Percentiles rank a stretch among this genome's conserved stretches.
Conservation (phyloP, 2,888 invertebrate genomes). For the Hirtodrosophila alboralis region DNA sequence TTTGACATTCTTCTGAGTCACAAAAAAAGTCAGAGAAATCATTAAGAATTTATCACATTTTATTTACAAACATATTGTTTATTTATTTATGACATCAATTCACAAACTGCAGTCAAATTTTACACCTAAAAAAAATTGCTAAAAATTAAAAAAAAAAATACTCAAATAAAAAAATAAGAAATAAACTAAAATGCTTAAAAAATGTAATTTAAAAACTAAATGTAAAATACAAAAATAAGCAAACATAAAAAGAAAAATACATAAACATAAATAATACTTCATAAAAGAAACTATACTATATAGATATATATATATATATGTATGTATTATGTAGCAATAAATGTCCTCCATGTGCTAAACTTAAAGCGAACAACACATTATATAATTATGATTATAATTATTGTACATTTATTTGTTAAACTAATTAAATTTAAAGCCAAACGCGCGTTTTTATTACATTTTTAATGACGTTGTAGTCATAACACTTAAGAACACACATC, state of each 20-base stretch:
- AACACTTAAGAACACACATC: constrained; percentile 53
- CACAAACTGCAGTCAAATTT: constrained; percentile 19
- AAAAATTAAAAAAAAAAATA: not conserved
- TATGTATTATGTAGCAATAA: constrained; percentile 75
- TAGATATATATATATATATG: too few relatives aligned
- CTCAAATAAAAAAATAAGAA: not conserved
- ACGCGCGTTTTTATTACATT: constrained; percentile 64
- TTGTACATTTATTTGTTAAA: constrained; percentile 72
- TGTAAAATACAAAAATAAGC: constrained; percentile 37
- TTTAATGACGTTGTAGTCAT: constrained; percentile 83
- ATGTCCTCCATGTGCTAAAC: constrained; percentile 83
- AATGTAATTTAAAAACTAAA: constrained; percentile 19
- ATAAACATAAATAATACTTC: constrained; percentile 11
- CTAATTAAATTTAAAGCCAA: constrained; percentile 58
- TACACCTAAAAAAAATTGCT: constrained; percentile 21
- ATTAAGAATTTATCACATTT: constrained; percentile 1
- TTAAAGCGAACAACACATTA: constrained; percentile 36
- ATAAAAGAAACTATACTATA: constrained; percentile 26
- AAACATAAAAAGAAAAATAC: constrained; percentile 2
- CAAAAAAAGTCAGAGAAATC: not conserved
- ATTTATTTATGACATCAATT: constrained; percentile 20
- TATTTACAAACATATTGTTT: constrained; percentile 13
- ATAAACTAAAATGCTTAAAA: constrained; percentile 19
- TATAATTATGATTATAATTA: constrained; percentile 36
- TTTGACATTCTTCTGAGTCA: constrained; percentile 17